phyloP scores from a whole-genome alignment of 2,797 vertebrate genomes.

The Heliangelus exortis region DNA sequence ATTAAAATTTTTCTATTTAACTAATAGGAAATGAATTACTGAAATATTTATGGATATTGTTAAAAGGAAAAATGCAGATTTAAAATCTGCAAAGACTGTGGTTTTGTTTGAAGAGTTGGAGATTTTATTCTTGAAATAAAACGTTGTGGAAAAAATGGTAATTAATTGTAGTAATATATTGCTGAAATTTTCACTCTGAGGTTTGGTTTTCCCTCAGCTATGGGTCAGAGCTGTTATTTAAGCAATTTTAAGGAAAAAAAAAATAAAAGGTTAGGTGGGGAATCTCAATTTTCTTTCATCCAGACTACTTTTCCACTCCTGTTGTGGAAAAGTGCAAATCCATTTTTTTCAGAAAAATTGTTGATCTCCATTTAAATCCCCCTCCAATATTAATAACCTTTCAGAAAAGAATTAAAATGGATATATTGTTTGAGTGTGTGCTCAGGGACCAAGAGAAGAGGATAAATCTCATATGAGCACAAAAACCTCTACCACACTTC shows the following conservation, averaged over 20 bases:
- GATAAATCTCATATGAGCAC: conserved; percentile 5
- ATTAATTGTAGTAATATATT: neutral
- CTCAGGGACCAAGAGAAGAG: neutral
- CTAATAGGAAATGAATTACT: conserved; percentile 20
- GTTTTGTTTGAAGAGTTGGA: conserved; percentile 42
- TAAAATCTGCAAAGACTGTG: conserved; percentile 36
- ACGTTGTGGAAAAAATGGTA: neutral
- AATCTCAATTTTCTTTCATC: neutral
- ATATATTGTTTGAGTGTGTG: conserved; percentile 8
- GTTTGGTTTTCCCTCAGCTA: neutral
- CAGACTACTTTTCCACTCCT: neutral
- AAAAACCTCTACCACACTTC: neutral
- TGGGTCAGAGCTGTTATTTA: neutral
- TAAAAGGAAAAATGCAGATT: conserved; percentile 37
- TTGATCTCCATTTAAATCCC: conserved; percentile 23
- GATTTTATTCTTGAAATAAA: conserved; percentile 24
- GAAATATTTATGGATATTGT: conserved; percentile 33
- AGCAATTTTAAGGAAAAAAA: neutral
- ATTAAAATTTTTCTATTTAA: conserved; percentile 19
- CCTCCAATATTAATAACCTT: conserved; percentile 49
- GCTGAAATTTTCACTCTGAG: neutral
- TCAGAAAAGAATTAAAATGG: conserved; percentile 55
- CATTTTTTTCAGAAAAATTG: conserved; percentile 19
- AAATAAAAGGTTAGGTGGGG: neutral
- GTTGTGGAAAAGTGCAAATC: neutral